Evolutionary conservation across 1,140 invertebrate genomes (phyloP).

Genomic region (Drosophila nigrodunni): DNA sequence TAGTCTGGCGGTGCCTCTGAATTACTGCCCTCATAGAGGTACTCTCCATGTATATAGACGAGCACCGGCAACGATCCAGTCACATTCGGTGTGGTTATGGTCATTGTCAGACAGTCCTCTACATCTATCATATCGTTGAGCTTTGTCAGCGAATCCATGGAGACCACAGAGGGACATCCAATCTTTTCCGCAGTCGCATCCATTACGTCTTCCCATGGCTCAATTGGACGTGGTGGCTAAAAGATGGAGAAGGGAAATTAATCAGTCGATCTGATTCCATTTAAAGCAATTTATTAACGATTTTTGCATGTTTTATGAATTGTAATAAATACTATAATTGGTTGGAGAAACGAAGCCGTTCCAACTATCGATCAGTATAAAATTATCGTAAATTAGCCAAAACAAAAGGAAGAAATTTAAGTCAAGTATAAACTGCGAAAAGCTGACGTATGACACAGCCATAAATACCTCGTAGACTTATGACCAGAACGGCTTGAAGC

Average conservation of each 20-base stretch:
- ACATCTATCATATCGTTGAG: constrained; percentile 76
- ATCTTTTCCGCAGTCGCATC: constrained; percentile 86
- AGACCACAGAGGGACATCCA: constrained; percentile 85
- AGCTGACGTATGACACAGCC: too few relatives aligned
- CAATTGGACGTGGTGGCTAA: constrained; percentile 86
- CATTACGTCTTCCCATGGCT: constrained; percentile 86
- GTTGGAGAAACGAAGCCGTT: too few relatives aligned
- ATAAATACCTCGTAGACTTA: too few relatives aligned
- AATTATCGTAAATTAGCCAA: too few relatives aligned
- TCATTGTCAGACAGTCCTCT: constrained; percentile 79
- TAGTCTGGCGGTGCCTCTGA: constrained; percentile 90
- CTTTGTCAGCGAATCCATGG: constrained; percentile 68
- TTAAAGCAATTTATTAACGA: too few relatives aligned
- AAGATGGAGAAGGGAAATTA: constrained; percentile 10
- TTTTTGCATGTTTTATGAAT: too few relatives aligned
- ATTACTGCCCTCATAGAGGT: constrained; percentile 82
- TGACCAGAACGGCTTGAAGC: too few relatives aligned
- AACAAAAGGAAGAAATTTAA: too few relatives aligned
- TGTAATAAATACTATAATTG: too few relatives aligned
- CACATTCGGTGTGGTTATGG: constrained; percentile 75
- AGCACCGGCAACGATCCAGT: constrained; percentile 67
- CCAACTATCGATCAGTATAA: too few relatives aligned
- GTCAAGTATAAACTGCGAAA: too few relatives aligned
- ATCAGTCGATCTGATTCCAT: background rate
- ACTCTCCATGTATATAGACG: constrained; percentile 84